A percentile compares a stretch with the other conserved stretches of the same genome.
Conservation (phyloP, 2,888 invertebrate species). For the Philhelius pedissequus region DNA sequence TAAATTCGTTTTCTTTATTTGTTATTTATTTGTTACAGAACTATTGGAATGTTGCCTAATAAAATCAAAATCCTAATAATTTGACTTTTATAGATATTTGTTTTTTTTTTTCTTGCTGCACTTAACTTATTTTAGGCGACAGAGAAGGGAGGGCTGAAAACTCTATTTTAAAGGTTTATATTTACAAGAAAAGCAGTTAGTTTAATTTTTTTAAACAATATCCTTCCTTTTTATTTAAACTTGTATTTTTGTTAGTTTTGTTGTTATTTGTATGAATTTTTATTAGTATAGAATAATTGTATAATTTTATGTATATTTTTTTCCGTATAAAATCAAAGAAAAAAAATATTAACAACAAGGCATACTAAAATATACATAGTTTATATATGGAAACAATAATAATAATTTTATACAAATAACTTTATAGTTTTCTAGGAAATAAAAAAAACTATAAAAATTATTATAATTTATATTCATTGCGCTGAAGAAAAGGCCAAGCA, state of each 20-base stretch:
- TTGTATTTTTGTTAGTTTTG: slow-evolving; percentile 54
- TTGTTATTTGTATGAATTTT: slow-evolving; percentile 34
- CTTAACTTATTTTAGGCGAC: not conserved
- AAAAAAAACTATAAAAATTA: slow-evolving; percentile 9
- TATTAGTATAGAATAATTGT: slow-evolving; percentile 51
- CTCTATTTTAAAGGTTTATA: not conserved
- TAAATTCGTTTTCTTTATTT: no score
- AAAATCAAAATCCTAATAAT: not conserved
- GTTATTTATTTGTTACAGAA: no score
- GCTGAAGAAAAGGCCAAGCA: slow-evolving; percentile 63
- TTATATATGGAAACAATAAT: slow-evolving; percentile 29
- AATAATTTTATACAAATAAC: slow-evolving; percentile 55
- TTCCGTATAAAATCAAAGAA: slow-evolving; percentile 66
- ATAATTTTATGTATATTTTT: slow-evolving; percentile 34
- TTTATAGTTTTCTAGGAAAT: slow-evolving; percentile 40
- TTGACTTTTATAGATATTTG: not conserved
- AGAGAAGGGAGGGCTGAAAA: slow-evolving; percentile 15
- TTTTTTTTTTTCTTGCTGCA: not conserved
- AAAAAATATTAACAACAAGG: slow-evolving; percentile 55
- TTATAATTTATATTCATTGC: slow-evolving; percentile 47
- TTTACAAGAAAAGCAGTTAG: slow-evolving; percentile 60
- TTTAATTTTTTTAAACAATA: slow-evolving; percentile 31
- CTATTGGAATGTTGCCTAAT: no score
- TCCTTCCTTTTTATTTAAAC: slow-evolving; percentile 24
- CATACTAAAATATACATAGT: slow-evolving; percentile 20